phyloP scores from a whole-genome alignment of 2,888 invertebrate genomes.

The Augochlorella aurata region DNA sequence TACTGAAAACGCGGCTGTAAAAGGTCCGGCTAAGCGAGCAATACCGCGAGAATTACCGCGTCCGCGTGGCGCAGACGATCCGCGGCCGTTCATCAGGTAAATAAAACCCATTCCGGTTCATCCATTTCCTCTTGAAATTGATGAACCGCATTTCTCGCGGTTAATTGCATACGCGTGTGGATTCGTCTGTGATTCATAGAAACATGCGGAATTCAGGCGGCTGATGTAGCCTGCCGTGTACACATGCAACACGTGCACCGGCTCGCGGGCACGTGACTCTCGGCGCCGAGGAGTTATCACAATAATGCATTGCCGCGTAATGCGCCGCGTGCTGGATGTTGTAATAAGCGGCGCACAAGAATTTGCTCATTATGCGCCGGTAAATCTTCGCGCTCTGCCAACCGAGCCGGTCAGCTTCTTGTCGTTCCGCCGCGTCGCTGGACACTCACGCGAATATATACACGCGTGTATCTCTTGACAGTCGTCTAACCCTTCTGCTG shows the following conservation, averaged over 20 bases:
- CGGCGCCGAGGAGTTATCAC: conserved; percentile 57
- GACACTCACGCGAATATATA: conserved; percentile 58
- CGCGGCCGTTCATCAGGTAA: conserved; percentile 2
- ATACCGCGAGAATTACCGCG: no score
- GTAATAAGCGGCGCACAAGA: conserved; percentile 58
- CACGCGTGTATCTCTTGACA: conserved; percentile 40
- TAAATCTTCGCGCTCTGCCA: conserved; percentile 44
- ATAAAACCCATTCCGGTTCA: conserved; percentile 7
- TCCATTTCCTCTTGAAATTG: neutral
- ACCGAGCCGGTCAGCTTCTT: neutral
- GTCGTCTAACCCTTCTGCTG: conserved; percentile 61
- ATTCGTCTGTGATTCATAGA: conserved; percentile 7
- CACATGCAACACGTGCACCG: neutral
- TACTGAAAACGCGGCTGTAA: no score
- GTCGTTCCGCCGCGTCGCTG: neutral
- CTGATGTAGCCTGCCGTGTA: neutral
- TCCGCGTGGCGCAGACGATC: neutral
- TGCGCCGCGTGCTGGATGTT: conserved; percentile 56
- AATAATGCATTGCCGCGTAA: conserved; percentile 51
- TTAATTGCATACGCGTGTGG: conserved; percentile 1
- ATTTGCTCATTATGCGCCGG: conserved; percentile 48
- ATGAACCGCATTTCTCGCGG: neutral
- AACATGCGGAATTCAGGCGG: neutral
- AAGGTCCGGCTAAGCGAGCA: no score
- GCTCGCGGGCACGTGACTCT: conserved; percentile 34